These are phyloP conservation scores for Coelogynopora nodosa DNA, from an alignment of 2,888 invertebrate species.

Conservation along the genomic window DNA sequence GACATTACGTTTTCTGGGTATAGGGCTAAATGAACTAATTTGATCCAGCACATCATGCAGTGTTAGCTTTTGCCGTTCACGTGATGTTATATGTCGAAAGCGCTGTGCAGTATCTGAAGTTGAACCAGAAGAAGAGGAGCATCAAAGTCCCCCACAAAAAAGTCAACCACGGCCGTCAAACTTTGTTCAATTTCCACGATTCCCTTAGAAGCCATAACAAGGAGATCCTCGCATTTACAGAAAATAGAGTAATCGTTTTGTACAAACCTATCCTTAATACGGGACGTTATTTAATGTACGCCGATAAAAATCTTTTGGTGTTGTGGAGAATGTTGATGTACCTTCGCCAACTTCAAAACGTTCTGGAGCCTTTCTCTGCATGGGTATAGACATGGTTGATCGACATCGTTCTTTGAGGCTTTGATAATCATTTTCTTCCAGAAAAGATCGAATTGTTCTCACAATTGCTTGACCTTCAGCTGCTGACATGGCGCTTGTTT, in stretches of 20 bases:
- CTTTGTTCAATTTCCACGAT: neutral
- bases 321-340: neutral
- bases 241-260: neutral
- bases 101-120: neutral
- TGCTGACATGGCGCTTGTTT: neutral
- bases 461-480: neutral
- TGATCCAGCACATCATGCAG: neutral
- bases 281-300: neutral
- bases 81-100: neutral
- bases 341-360: neutral
- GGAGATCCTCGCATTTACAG: conserved; percentile 24
- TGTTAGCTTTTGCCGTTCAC: neutral
- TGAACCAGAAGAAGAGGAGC: neutral
- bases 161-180: neutral
- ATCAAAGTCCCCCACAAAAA: neutral
- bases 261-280: neutral
- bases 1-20: neutral
- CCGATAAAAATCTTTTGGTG: conserved; percentile 12
- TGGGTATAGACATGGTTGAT: neutral
- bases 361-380: neutral
- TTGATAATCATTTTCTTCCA: neutral
- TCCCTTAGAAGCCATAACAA: conserved; percentile 12
- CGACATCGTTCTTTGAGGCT: neutral
- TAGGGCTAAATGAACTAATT: too few relatives aligned
- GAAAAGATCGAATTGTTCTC: neutral